A percentile compares a stretch with the other conserved stretches of the same genome.
phyloP scores from a whole-genome alignment of 2,113 vertebrate species.

The Gymnobelideus leadbeateri region DNA sequence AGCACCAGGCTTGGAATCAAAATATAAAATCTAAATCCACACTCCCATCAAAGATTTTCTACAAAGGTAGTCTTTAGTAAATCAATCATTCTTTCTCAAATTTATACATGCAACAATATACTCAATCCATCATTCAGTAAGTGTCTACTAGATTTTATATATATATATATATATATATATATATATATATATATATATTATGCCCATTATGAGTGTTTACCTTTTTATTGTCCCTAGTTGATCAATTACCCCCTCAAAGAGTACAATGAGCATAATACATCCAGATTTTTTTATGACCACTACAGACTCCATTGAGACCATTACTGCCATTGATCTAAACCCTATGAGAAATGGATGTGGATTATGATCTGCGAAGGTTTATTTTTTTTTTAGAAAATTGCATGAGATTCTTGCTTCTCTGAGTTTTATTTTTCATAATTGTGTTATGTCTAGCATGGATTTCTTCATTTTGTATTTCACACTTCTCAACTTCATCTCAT shows the following conservation, averaged over 20 bases:
- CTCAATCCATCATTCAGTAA: no score
- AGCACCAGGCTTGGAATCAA: not conserved
- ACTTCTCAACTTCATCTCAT: not conserved
- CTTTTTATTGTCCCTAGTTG: not conserved
- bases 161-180: no score
- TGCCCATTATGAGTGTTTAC: not conserved
- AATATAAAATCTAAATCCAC: not conserved
- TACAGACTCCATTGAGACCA: not conserved
- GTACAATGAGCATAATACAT: not conserved
- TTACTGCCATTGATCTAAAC: not conserved
- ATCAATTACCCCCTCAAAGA: not conserved
- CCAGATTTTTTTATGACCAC: not conserved
- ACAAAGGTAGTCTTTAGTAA: not conserved
- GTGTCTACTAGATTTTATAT: no score
- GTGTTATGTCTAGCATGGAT: not conserved
- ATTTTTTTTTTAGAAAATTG: not conserved
- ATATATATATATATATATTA: no score
- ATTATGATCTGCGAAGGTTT: not conserved
- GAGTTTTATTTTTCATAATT: not conserved
- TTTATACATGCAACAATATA: not conserved
- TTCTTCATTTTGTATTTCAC: not conserved
- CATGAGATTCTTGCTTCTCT: not conserved
- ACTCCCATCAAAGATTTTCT: not conserved
- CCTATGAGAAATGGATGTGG: no score
- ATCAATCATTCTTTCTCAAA: not conserved